Evolutionary conservation across 2,113 vertebrate genomes (phyloP).

Genomic region (Oncorhynchus kisutch): DNA sequence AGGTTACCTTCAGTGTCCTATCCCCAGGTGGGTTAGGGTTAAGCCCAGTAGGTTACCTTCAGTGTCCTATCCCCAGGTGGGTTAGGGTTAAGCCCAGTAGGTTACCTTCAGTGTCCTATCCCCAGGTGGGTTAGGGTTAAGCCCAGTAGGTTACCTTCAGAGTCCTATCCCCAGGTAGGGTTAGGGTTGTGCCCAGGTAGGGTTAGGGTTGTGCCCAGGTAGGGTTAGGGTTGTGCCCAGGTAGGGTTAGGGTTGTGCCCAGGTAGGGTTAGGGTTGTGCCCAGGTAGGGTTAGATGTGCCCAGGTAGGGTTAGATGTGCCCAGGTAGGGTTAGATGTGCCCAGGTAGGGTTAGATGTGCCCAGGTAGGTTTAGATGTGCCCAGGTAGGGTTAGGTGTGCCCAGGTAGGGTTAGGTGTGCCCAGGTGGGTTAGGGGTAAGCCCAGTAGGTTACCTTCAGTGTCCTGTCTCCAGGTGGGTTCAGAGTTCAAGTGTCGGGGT

Average conservation of each 20-base stretch:
- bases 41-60: no score
- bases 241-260: conserved; percentile 28
- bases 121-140: no score
- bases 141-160: no score
- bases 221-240: no score
- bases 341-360: not conserved
- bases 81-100: no score
- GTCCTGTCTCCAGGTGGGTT: conserved; percentile 83
- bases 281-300: conserved; percentile 61
- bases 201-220: no score
- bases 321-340: no score
- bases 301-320: conserved; percentile 69
- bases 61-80: no score
- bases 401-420: conserved; percentile 64
- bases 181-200: conserved; percentile 72
- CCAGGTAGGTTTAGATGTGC: conserved; percentile 64
- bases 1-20: no score
- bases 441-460: conserved; percentile 67
- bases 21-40: no score
- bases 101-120: no score
- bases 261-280: conserved; percentile 63
- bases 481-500: conserved; percentile 77
- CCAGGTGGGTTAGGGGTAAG: not conserved
- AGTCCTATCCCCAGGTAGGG: no score
- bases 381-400: conserved; percentile 43